Evolutionary conservation across 2,113 vertebrate genomes (phyloP).

Genomic region (Corydoras maculifer): DNA sequence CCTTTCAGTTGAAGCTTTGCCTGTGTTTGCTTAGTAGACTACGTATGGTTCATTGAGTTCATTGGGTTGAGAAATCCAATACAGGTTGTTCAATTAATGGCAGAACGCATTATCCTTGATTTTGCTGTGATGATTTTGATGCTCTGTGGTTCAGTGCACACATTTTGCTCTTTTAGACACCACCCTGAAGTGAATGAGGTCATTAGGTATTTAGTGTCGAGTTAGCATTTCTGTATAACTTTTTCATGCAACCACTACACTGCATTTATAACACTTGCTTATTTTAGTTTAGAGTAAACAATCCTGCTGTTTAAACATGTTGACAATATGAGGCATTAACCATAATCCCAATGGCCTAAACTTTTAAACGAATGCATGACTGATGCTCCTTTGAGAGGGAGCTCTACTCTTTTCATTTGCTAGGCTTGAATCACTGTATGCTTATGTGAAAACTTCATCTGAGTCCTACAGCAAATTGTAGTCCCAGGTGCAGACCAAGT

Average conservation of each 20-base stretch:
- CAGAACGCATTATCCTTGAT: conserved; percentile 22
- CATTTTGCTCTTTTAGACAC: not conserved
- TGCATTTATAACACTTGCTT: conserved; percentile 30
- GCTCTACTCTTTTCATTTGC: conserved; percentile 31
- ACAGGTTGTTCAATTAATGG: conserved; percentile 30
- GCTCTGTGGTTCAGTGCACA: conserved; percentile 11
- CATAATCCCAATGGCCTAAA: not conserved
- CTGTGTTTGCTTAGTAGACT: conserved; percentile 39
- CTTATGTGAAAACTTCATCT: not conserved
- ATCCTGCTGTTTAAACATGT: no score
- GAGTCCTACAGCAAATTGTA: conserved; percentile 2
- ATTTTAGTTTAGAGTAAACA: conserved; percentile 4
- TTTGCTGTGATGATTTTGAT: conserved; percentile 20
- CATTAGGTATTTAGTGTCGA: conserved; percentile 20
- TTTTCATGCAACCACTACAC: not conserved
- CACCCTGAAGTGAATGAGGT: conserved; percentile 24
- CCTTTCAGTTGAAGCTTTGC: conserved; percentile 35
- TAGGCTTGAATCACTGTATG: conserved; percentile 7
- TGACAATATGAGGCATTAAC: no score
- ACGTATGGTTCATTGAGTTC: conserved; percentile 35
- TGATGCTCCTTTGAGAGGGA: conserved; percentile 13
- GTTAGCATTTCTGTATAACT: not conserved
- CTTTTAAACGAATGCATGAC: not conserved
- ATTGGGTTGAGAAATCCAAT: conserved; percentile 1
- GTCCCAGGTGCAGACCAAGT: conserved; percentile 31